A percentile compares a stretch with the other conserved stretches of the same genome.
These are phyloP conservation scores for Pangasianodon hypophthalmus DNA, from an alignment of 2,113 vertebrate genomes.

Conservation along the genomic window DNA sequence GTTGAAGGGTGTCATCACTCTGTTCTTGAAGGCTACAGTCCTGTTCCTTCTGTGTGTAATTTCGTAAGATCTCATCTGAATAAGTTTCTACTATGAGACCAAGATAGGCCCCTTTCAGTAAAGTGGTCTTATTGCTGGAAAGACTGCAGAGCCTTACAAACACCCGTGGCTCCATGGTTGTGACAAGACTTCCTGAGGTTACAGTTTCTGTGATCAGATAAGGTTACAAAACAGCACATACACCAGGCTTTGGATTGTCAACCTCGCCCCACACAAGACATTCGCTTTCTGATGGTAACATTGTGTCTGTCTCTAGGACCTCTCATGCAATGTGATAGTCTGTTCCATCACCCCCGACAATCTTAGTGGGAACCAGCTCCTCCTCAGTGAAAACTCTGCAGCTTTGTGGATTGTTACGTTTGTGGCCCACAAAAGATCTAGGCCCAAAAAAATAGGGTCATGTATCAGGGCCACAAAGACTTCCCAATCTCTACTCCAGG, in stretches of 20 bases:
- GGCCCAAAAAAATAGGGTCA: constrained; percentile 43
- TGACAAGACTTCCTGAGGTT: constrained; percentile 30
- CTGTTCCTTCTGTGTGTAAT: too few species aligned
- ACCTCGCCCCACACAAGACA: constrained; percentile 28
- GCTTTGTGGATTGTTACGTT: constrained; percentile 27
- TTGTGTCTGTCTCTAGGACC: neutral
- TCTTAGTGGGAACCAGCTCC: constrained; percentile 18
- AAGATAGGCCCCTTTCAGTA: constrained; percentile 35
- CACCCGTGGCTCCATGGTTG: constrained; percentile 29
- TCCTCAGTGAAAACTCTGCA: constrained; percentile 35
- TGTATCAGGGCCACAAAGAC: constrained; percentile 35
- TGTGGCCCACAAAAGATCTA: constrained; percentile 27
- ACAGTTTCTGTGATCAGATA: constrained; percentile 20
- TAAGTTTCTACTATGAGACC: constrained; percentile 31
- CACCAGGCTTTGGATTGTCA: constrained; percentile 34
- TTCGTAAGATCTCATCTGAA: neutral
- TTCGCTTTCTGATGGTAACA: constrained; percentile 26
- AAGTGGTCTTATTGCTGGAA: neutral
- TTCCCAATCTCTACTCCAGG: constrained; percentile 7
- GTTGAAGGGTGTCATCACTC: too few species aligned
- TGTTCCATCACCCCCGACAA: neutral
- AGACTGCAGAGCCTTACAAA: constrained; percentile 40
- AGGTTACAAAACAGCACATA: constrained; percentile 38
- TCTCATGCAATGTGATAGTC: constrained; percentile 28
- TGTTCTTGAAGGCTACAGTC: too few species aligned